Evolutionary conservation across 2,888 invertebrate species (phyloP), one percentile per base, ranked within the genome.

Genomic region (Miltochrista miniata): DNA sequence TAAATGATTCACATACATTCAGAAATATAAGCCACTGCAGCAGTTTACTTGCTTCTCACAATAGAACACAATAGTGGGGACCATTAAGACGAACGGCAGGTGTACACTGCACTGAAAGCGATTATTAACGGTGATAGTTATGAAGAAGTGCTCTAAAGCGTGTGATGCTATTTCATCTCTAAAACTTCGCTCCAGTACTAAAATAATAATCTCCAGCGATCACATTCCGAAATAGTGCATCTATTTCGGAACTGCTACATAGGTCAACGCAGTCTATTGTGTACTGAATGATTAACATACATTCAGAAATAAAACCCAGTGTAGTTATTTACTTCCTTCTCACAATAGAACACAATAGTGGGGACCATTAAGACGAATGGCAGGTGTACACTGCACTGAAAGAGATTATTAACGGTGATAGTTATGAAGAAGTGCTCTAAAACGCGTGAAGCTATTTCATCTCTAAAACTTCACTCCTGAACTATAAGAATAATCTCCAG

Each of bases 261-360:
- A 33, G 51, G 51, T 67, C 64, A 58, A 59, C 52, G 44, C 41
- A 41, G 29, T 40, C 44, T 55, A 44, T 67, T 59, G 68, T 53
- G 51, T 55, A 30, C 42, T 38, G 48, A 52, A 46, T 54, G 45
- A 46, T 57, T 47, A 42, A 51, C 14, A 38, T 41, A 44, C 33
- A 35, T 46, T 45, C 39, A 44, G 59, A 67, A 63, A 63, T 51
- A 67, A 51, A 55, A 8, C 48, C 12, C 42, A 49, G 38, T 53
- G 7, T 0, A 43, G 54, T 5, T 4, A 4, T 31, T 35, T 24
- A 47, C 54, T 44, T 48, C 46, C 39, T 42, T 31, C 51, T 43
- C n/a, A 46, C 15, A 54, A 48, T 51, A 59, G 34, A 44, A 38
- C 50, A 36, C 7, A 52, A 49, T 51, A 43, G 40, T 29, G 41